Percentiles rank a stretch among this genome's conserved stretches.
Evolutionary conservation across 2,113 vertebrate species (phyloP).

Genomic region (Motacilla alba): DNA sequence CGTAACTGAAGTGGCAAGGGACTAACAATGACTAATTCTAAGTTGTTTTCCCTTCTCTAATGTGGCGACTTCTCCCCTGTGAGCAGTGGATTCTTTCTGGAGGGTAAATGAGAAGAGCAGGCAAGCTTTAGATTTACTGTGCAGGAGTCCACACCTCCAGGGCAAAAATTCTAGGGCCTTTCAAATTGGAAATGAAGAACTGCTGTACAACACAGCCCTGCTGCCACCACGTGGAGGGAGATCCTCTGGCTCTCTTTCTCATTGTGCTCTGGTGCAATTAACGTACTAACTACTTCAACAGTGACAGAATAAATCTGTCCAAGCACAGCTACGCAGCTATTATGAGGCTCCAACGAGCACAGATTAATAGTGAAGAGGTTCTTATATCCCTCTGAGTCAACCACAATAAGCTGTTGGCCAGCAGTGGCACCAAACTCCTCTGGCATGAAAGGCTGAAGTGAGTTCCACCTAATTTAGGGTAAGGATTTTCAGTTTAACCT

Average conservation of each 20-base stretch:
- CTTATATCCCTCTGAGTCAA: background rate
- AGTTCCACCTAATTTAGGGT: background rate
- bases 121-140: background rate
- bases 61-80: background rate
- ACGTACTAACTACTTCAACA: background rate
- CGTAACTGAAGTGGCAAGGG: background rate
- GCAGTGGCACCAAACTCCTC: background rate
- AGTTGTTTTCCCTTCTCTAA: background rate
- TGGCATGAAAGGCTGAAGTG: background rate
- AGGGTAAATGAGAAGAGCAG: constrained; percentile 26
- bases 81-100: background rate
- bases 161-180: background rate
- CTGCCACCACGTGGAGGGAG: constrained; percentile 73
- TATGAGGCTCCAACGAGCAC: background rate
- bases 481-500: background rate
- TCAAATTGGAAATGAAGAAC: background rate
- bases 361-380: background rate
- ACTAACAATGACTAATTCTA: background rate
- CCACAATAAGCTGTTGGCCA: background rate
- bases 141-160: constrained; percentile 10
- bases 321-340: background rate
- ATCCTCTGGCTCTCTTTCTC: background rate
- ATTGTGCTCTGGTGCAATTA: background rate
- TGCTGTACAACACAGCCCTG: background rate
- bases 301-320: background rate